phyloP scores from a whole-genome alignment of 2,888 invertebrate species.

The Podotricha telesiphe region DNA sequence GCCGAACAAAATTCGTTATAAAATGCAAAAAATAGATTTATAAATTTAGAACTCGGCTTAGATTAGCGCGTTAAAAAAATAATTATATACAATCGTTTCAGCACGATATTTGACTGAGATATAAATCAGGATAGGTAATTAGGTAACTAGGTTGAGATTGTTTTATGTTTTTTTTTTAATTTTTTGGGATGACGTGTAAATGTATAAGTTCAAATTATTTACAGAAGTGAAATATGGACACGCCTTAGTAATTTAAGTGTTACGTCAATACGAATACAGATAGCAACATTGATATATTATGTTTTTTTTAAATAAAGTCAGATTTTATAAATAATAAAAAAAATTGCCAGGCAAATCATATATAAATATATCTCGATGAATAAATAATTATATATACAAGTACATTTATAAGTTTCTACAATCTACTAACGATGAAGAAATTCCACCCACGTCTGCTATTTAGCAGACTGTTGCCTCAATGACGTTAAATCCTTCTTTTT shows the following conservation, averaged over 20 bases:
- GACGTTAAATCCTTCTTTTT: not conserved
- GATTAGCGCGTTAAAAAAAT: not conserved
- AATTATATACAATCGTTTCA: not conserved
- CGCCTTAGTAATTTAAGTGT: too few species aligned
- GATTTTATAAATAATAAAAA: too few species aligned
- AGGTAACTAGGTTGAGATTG: not conserved
- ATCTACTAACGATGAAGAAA: not conserved
- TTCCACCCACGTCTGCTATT: not conserved
- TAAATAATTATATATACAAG: not conserved
- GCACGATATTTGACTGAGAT: not conserved
- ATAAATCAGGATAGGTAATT: not conserved
- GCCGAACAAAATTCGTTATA: too few species aligned
- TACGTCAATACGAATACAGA: too few species aligned
- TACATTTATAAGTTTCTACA: not conserved
- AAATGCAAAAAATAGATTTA: not conserved
- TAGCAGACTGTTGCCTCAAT: constrained; percentile 4
- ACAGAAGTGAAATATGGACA: too few species aligned
- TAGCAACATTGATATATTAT: too few species aligned
- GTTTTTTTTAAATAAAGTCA: too few species aligned
- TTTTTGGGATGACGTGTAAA: too few species aligned
- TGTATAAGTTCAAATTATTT: too few species aligned
- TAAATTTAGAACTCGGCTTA: not conserved
- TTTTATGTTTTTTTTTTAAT: not conserved
- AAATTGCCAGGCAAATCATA: too few species aligned
- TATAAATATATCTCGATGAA: too few species aligned